Evolutionary conservation across 2,113 vertebrate genomes (phyloP), one percentile per base, ranked within the genome.

Genomic region (Lynx canadensis): DNA sequence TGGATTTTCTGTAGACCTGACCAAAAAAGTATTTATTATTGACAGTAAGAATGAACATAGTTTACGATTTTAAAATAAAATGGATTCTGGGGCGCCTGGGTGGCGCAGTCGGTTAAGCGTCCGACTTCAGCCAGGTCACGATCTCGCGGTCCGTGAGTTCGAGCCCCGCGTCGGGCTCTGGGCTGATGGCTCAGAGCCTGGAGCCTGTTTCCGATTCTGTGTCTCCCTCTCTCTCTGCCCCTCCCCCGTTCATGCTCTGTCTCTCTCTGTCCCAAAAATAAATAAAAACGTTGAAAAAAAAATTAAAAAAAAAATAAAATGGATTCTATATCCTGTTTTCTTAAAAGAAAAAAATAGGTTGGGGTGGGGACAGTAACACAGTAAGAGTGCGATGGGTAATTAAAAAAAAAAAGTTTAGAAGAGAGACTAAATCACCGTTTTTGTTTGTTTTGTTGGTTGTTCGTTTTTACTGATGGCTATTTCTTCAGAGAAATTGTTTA

Each of bases 401-500:
- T 7, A 76, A 50, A 90, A 92, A 50, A 50, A 92, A 94, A 52
- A 65, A 21, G n/a, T 93, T 69, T 85, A 78, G 25, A 79, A 33
- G 27, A 60, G 74, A 73, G 13, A 41, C 25, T 66, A 89, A 86
- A 82, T 92, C 63, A 23, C 21, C 73, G 4, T 4, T 88, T 48
- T 45, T 76, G 69, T 73, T 73, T 73, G 57, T 45, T 23, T 74
- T 74, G 38, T 16, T 45, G 29, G 14, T 45, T 74, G 15, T 48
- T 48, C 18, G 38, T 41, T 86, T 97, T 89, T 79, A 96, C 71
- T 86, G 82, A 92, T 85, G 60, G 48, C 60, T 76, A 25, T 81
- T 81, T 93, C 50, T 83, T 91, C 50, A 88, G 55, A 95, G 18
- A 85, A 89, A 94, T 29, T 57, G 45, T 89, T 68, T 80, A 79